Evolutionary conservation across 1,140 invertebrate species (phyloP).

Genomic region (Battus philenor): DNA sequence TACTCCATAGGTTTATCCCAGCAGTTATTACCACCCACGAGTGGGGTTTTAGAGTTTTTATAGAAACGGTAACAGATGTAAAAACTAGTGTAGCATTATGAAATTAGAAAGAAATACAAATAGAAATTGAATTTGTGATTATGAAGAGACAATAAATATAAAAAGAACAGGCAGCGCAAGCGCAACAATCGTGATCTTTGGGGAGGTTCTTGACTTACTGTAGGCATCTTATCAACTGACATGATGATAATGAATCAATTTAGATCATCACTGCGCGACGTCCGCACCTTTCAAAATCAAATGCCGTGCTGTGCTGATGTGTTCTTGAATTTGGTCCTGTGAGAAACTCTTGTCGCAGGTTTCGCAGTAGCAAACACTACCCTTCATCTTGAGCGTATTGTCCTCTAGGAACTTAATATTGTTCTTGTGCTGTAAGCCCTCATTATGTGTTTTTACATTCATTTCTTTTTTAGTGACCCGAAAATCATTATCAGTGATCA

Average conservation of each 20-base stretch:
- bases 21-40: too few relatives aligned
- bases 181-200: too few relatives aligned
- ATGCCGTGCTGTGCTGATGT: neutral
- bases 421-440: constrained; percentile 14
- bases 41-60: too few relatives aligned
- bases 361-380: constrained; percentile 2
- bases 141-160: too few relatives aligned
- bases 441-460: constrained; percentile 9
- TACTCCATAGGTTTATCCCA: too few relatives aligned
- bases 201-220: too few relatives aligned
- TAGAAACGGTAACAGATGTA: too few relatives aligned
- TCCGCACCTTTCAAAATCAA: constrained; percentile 1
- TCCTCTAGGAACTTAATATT: neutral
- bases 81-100: too few relatives aligned
- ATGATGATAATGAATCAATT: neutral
- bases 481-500: neutral
- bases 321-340: neutral
- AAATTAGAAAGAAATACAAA: too few relatives aligned
- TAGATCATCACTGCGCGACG: neutral
- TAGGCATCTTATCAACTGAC: too few relatives aligned
- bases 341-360: neutral
- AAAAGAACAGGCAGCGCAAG: too few relatives aligned
- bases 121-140: too few relatives aligned
- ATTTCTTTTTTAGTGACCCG: neutral
- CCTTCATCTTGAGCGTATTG: constrained; percentile 2